phyloP scores from a whole-genome alignment of 2,888 invertebrate species.

The Hemistola chrysoprasaria region DNA sequence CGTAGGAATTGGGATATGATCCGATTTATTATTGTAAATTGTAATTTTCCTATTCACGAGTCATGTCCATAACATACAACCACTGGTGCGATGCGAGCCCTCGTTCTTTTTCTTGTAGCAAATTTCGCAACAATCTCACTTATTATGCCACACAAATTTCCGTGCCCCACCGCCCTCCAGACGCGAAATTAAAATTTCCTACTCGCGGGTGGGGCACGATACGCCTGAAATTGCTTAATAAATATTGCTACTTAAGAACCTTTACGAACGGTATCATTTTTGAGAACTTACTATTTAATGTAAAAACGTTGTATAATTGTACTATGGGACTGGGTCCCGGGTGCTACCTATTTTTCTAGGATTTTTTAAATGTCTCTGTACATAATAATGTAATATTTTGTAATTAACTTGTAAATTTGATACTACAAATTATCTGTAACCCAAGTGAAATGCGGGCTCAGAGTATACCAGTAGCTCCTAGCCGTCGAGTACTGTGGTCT shows the following conservation, averaged over 20 bases:
- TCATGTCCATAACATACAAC: slow-evolving; percentile 43
- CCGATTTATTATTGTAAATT: too few relatives aligned
- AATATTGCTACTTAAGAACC: slow-evolving; percentile 69
- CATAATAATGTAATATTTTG: too few relatives aligned
- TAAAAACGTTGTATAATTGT: too few relatives aligned
- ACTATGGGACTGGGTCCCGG: too few relatives aligned
- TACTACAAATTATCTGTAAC: too few relatives aligned
- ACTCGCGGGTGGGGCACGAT: slow-evolving; percentile 70
- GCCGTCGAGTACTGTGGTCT: too few relatives aligned
- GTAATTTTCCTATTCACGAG: not conserved
- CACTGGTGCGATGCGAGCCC: slow-evolving; percentile 60
- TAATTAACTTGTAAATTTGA: too few relatives aligned
- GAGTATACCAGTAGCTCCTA: too few relatives aligned
- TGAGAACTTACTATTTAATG: slow-evolving; percentile 2
- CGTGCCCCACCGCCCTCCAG: slow-evolving; percentile 72
- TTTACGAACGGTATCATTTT: slow-evolving; percentile 47
- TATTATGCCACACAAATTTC: slow-evolving; percentile 83
- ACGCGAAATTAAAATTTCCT: slow-evolving; percentile 82
- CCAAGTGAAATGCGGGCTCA: too few relatives aligned
- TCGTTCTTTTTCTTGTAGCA: slow-evolving; percentile 82
- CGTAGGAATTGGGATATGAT: too few relatives aligned
- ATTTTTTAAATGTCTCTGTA: too few relatives aligned
- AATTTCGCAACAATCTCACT: slow-evolving; percentile 83
- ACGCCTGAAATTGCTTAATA: slow-evolving; percentile 74
- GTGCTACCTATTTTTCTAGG: too few relatives aligned